These are phyloP conservation scores for Pyralis farinalis DNA, from an alignment of 2,888 invertebrate genomes.

Conservation along the genomic window DNA sequence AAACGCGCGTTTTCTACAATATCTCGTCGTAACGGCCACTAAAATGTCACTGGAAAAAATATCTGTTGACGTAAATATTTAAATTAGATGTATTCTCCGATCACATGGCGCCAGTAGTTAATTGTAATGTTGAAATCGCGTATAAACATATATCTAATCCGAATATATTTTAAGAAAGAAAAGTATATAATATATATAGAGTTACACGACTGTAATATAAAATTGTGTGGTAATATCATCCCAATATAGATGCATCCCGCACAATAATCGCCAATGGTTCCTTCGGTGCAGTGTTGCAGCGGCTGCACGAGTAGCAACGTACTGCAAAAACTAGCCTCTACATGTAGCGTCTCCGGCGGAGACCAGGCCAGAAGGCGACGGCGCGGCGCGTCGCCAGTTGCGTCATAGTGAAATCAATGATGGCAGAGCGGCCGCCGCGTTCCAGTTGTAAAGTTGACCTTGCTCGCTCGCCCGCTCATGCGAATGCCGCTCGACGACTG, in stretches of 20 bases:
- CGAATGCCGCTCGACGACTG: slow-evolving; percentile 13
- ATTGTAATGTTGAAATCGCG: neutral
- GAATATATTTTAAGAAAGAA: no score
- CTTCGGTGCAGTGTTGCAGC: no score
- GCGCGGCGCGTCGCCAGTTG: slow-evolving; percentile 42
- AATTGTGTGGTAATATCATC: no score
- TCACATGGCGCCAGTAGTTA: neutral
- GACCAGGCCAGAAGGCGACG: slow-evolving; percentile 31
- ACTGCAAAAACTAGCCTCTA: neutral
- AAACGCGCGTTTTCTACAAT: neutral
- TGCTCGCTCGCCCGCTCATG: slow-evolving; percentile 30
- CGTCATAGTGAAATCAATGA: slow-evolving; percentile 72
- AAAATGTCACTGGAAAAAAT: neutral
- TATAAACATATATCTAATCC: no score
- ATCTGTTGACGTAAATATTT: neutral
- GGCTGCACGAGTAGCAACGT: neutral
- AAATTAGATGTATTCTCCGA: neutral
- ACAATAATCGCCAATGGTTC: neutral
- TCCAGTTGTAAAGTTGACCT: slow-evolving; percentile 73
- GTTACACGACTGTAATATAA: no score
- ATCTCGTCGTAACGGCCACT: neutral
- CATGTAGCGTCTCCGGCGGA: neutral
- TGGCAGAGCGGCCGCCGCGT: slow-evolving; percentile 38
- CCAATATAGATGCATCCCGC: no score
- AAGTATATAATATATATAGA: no score